Evolutionary conservation across 2,888 invertebrate genomes (phyloP).

Genomic region (Creontiades dilutus): DNA sequence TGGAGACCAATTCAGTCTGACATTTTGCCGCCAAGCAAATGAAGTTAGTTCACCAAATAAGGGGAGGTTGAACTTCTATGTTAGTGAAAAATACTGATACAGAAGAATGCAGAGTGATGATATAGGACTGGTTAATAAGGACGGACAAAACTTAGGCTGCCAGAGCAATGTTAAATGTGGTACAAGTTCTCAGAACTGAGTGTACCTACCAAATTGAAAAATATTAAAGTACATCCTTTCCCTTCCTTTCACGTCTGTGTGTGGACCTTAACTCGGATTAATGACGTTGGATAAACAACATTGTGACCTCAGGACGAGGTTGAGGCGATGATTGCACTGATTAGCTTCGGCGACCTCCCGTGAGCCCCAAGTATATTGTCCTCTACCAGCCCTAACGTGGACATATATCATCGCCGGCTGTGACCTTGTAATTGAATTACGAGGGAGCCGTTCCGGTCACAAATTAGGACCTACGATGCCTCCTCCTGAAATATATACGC

Average conservation of each 20-base stretch:
- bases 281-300: constrained; percentile 5
- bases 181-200: too few species aligned
- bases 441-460: constrained; percentile 19
- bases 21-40: too few species aligned
- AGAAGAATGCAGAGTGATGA: too few species aligned
- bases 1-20: too few species aligned
- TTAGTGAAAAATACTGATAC: too few species aligned
- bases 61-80: too few species aligned
- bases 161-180: too few species aligned
- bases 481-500: constrained; percentile 1
- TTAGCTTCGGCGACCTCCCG: neutral
- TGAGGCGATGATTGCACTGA: constrained; percentile 9
- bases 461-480: neutral
- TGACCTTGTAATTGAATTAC: constrained; percentile 35
- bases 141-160: too few species aligned
- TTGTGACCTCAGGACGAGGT: neutral
- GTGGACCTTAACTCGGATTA: neutral
- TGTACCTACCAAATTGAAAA: too few species aligned
- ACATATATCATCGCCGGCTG: neutral
- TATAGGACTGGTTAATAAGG: too few species aligned
- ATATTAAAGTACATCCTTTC: neutral
- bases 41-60: too few species aligned
- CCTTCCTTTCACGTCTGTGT: neutral
- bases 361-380: neutral
- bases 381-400: neutral